These are phyloP conservation scores for Xenus cinereus DNA, from an alignment of 2,113 vertebrate species.

Conservation along the genomic window DNA sequence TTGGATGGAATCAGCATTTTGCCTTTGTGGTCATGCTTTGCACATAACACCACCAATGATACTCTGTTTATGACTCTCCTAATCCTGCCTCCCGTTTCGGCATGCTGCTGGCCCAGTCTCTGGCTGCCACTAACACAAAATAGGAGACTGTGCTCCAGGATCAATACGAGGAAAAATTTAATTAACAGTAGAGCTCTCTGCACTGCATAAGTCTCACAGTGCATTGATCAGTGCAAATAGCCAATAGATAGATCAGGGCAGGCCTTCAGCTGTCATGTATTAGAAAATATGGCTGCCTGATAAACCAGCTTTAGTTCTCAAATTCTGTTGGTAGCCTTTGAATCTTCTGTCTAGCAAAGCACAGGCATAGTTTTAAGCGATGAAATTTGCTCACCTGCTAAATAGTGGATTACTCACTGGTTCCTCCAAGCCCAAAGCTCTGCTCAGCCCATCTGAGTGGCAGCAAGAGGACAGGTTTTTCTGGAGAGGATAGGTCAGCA, in stretches of 20 bases:
- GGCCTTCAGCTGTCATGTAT: background rate
- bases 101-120: background rate
- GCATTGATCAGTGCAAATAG: background rate
- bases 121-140: background rate
- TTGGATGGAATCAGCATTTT: slow-evolving; percentile 57
- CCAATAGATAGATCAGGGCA: background rate
- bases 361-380: background rate
- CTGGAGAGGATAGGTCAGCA: background rate
- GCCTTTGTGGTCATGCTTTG: background rate
- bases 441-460: background rate
- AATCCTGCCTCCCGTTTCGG: background rate
- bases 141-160: background rate
- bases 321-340: background rate
- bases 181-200: background rate
- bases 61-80: background rate
- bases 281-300: background rate
- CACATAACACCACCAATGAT: background rate
- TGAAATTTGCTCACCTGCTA: background rate
- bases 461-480: background rate
- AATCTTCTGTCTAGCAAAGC: background rate
- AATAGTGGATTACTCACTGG: fast-evolving
- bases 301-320: background rate
- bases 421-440: background rate
- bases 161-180: background rate
- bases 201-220: background rate